These are phyloP conservation scores for Mythimna impura DNA, from an alignment of 2,888 invertebrate genomes.

Conservation along the genomic window DNA sequence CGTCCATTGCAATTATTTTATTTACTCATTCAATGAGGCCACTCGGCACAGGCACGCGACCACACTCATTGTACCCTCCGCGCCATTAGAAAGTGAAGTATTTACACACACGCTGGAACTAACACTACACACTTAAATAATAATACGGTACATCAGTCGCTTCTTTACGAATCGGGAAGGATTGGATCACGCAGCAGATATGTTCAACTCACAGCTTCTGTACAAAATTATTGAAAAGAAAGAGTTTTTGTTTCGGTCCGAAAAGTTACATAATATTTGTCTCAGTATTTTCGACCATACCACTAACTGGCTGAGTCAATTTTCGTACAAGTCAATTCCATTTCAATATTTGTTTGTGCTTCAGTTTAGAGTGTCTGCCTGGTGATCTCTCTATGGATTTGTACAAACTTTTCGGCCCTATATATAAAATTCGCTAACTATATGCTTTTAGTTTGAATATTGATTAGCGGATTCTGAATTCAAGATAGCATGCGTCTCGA, in stretches of 20 bases:
- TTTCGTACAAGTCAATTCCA: neutral
- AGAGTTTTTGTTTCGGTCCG: neutral
- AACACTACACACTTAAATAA: slow-evolving; percentile 58
- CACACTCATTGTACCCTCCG: slow-evolving; percentile 54
- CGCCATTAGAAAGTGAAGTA: slow-evolving; percentile 56
- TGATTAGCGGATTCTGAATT: too few relatives aligned
- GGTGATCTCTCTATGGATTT: slow-evolving; percentile 10
- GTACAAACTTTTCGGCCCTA: slow-evolving; percentile 16
- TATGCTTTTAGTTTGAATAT: too few relatives aligned
- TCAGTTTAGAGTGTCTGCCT: slow-evolving; percentile 18
- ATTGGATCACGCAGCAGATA: slow-evolving; percentile 2
- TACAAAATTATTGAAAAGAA: neutral
- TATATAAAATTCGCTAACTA: too few relatives aligned
- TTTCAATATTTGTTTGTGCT: neutral
- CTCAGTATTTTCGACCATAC: neutral
- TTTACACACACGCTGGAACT: slow-evolving; percentile 51
- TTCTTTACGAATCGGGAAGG: slow-evolving; percentile 31
- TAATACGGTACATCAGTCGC: slow-evolving; percentile 63
- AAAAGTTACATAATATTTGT: neutral
- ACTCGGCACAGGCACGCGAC: slow-evolving; percentile 40
- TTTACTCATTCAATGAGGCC: slow-evolving; percentile 40
- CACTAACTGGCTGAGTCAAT: neutral
- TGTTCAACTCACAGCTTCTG: neutral
- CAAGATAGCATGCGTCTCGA: too few relatives aligned
- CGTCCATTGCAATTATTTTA: slow-evolving; percentile 56